A percentile compares a stretch with the other conserved stretches of the same genome.
phyloP scores from a whole-genome alignment of 2,113 vertebrate species.

The Eurystomus gularis region DNA sequence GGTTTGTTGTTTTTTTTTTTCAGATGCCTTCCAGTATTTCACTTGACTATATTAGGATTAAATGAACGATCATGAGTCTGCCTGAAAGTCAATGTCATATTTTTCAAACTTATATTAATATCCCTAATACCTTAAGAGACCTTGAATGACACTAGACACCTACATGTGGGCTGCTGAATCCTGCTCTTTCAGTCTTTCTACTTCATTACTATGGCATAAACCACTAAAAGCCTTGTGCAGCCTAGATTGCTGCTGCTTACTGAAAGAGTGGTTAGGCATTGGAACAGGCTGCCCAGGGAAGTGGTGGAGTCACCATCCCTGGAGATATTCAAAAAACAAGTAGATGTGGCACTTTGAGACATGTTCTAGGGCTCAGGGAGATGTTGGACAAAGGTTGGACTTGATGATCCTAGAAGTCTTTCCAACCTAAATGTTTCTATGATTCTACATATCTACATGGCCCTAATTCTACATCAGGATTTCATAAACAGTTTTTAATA shows the following conservation, averaged over 20 bases:
- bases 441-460: no score
- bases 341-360: no score
- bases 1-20: not conserved
- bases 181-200: not conserved
- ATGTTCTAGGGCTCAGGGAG: no score
- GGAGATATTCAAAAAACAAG: no score
- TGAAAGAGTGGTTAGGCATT: no score
- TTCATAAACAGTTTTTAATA: not conserved
- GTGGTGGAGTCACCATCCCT: no score
- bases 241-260: not conserved
- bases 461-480: not conserved
- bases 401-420: no score
- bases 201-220: not conserved
- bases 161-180: not conserved
- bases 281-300: no score
- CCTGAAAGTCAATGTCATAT: not conserved
- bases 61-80: not conserved
- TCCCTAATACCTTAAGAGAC: not conserved
- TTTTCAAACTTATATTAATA: not conserved
- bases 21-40: not conserved
- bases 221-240: not conserved
- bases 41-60: not conserved
- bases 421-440: no score
- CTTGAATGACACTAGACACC: no score
- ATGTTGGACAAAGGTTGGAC: no score